Conservation (phyloP, 2,888 invertebrate genomes). For the Drosophila neotestacea region DNA sequence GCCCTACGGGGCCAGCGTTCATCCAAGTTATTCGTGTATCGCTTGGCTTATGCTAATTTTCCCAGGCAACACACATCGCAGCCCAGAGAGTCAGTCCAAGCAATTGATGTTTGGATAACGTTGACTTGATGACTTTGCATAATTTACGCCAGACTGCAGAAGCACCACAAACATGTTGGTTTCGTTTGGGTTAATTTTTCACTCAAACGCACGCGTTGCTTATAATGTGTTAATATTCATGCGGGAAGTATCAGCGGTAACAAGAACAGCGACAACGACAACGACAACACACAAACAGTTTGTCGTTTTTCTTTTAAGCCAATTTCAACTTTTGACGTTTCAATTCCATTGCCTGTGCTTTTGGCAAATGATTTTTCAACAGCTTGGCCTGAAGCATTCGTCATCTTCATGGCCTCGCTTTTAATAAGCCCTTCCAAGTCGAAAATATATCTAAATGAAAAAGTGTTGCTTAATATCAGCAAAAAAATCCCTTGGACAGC, state of each 20-base stretch:
- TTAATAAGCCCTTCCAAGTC: not conserved
- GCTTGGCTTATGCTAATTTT: slow-evolving; percentile 79
- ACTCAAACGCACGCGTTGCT: slow-evolving; percentile 66
- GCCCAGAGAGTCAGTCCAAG: slow-evolving; percentile 44
- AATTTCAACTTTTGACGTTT: slow-evolving; percentile 67
- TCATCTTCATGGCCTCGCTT: slow-evolving; percentile 15
- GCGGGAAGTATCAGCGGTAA: slow-evolving; percentile 36
- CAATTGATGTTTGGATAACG: slow-evolving; percentile 80
- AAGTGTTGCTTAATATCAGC: not conserved
- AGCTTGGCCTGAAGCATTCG: slow-evolving; percentile 36
- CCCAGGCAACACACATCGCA: slow-evolving; percentile 57
- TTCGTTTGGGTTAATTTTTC: slow-evolving; percentile 69
- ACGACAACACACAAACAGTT: slow-evolving; percentile 22
- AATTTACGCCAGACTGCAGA: slow-evolving; percentile 66
- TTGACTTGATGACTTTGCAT: slow-evolving; percentile 82
- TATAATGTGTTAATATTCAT: slow-evolving; percentile 79
- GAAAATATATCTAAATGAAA: not conserved
- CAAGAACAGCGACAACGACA: slow-evolving; percentile 25
- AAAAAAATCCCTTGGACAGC: no score
- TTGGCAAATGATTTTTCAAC: slow-evolving; percentile 58
- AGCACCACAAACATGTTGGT: slow-evolving; percentile 43
- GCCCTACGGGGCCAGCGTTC: slow-evolving; percentile 59
- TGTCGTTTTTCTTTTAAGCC: slow-evolving; percentile 41
- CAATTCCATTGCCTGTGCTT: slow-evolving; percentile 62
- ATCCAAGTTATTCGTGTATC: slow-evolving; percentile 55